phyloP scores from a whole-genome alignment of 2,113 vertebrate genomes.

The Apodemus speciosus region DNA sequence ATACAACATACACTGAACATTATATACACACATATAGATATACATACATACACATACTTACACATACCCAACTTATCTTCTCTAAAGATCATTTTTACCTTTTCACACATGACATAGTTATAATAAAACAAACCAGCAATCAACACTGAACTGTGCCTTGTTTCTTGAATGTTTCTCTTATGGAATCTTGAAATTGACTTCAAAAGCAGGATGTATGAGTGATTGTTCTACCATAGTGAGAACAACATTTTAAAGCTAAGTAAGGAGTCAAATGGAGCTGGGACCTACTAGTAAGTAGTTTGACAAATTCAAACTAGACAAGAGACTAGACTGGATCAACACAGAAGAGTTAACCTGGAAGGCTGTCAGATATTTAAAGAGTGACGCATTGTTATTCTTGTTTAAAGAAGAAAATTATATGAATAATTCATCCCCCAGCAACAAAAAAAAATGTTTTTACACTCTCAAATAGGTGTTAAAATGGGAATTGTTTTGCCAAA shows the following conservation, averaged over 20 bases:
- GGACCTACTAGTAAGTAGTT: constrained; percentile 31
- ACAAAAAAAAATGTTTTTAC: constrained; percentile 75
- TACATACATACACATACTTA: not conserved
- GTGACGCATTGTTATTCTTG: constrained; percentile 49
- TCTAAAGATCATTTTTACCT: not conserved
- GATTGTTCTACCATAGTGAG: not conserved
- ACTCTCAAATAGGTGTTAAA: constrained; percentile 81
- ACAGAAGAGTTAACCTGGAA: constrained; percentile 52
- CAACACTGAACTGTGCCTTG: not conserved
- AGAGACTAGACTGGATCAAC: not conserved
- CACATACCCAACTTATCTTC: not conserved
- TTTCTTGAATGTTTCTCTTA: not conserved
- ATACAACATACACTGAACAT: not conserved
- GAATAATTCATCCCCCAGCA: constrained; percentile 69
- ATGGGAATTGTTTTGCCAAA: constrained; percentile 66
- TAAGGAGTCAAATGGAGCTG: constrained; percentile 10
- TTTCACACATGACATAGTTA: not conserved
- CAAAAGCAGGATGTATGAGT: not conserved
- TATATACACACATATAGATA: not conserved
- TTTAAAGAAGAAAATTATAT: constrained; percentile 75
- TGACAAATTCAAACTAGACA: constrained; percentile 13
- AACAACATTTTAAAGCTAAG: not conserved
- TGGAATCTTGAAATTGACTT: not conserved
- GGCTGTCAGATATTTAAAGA: constrained; percentile 35
- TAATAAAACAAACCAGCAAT: not conserved